phyloP scores from a whole-genome alignment of 2,797 vertebrate species.

The Eulemur albifrons region DNA sequence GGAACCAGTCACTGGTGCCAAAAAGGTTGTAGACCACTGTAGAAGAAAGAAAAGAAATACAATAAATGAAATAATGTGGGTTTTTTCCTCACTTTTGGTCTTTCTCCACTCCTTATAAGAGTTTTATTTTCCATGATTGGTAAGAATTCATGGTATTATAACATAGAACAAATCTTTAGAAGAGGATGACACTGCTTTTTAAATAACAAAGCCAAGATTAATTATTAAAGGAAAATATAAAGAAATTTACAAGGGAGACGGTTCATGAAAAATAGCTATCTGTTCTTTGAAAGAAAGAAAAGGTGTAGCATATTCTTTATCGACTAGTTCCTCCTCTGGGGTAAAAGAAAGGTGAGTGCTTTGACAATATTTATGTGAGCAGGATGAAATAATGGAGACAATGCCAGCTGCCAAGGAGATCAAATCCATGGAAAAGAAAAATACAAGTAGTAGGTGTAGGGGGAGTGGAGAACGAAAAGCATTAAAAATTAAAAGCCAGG shows the following conservation, averaged over 20 bases:
- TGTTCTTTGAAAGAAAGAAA: constrained; percentile 48
- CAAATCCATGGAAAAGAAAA: constrained; percentile 42
- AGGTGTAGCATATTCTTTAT: not conserved
- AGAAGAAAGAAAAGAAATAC: constrained; percentile 18
- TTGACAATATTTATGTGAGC: constrained; percentile 52
- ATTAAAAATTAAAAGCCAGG: constrained; percentile 62
- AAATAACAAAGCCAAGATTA: constrained; percentile 35
- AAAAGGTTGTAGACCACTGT: too few species aligned
- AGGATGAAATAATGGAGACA: constrained; percentile 40
- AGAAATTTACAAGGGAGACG: constrained; percentile 21
- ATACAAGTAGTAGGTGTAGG: not conserved
- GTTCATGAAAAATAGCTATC: constrained; percentile 22
- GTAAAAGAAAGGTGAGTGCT: constrained; percentile 38
- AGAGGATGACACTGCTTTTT: not conserved
- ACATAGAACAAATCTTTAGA: constrained; percentile 25
- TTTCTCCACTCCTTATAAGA: not conserved
- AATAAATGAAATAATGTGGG: not conserved
- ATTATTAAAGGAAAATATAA: constrained; percentile 27
- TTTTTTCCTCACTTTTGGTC: not conserved
- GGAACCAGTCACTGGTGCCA: too few species aligned
- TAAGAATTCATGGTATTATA: constrained; percentile 38
- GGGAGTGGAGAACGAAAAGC: not conserved
- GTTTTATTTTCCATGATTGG: not conserved
- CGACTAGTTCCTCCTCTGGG: not conserved
- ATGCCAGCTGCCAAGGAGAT: constrained; percentile 41